Conservation (phyloP, 2,888 invertebrate species). For the Entomobrya proxima region DNA sequence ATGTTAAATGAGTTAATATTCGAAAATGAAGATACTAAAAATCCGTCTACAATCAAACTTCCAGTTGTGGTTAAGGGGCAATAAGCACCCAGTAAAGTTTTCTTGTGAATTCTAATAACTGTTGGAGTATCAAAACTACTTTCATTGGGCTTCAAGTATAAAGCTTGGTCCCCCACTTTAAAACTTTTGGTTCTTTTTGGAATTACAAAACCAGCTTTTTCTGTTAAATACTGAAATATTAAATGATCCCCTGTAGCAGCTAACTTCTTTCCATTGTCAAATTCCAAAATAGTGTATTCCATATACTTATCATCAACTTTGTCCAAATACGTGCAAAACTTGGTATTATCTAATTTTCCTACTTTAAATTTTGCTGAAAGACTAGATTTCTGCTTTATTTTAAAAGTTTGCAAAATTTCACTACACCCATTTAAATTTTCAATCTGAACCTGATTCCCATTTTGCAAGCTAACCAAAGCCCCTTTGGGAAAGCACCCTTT, state of each 20-base stretch:
- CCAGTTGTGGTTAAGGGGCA: conserved; percentile 52
- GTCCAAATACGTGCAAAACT: conserved; percentile 41
- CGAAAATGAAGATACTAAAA: conserved; percentile 54
- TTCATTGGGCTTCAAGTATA: not conserved
- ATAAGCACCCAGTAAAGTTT: conserved; percentile 28
- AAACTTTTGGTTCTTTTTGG: conserved; percentile 27
- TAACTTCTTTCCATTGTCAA: conserved; percentile 28
- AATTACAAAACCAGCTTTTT: not conserved
- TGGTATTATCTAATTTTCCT: not conserved
- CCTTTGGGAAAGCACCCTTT: conserved; percentile 47
- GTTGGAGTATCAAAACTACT: not conserved
- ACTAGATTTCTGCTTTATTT: not conserved
- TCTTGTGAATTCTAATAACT: not conserved
- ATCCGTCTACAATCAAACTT: conserved; percentile 65
- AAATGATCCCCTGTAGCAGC: conserved; percentile 23
- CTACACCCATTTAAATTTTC: not conserved
- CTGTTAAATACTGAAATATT: conserved; percentile 15
- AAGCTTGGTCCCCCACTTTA: conserved; percentile 1
- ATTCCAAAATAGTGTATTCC: not conserved
- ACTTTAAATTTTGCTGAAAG: not conserved
- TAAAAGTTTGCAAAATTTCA: not conserved
- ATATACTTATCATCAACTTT: not conserved
- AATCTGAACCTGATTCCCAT: not conserved
- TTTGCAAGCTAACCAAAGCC: not conserved
- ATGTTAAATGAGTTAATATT: conserved; percentile 18